phyloP scores from a whole-genome alignment of 1,140 invertebrate genomes.

The Anastatus disparis region DNA sequence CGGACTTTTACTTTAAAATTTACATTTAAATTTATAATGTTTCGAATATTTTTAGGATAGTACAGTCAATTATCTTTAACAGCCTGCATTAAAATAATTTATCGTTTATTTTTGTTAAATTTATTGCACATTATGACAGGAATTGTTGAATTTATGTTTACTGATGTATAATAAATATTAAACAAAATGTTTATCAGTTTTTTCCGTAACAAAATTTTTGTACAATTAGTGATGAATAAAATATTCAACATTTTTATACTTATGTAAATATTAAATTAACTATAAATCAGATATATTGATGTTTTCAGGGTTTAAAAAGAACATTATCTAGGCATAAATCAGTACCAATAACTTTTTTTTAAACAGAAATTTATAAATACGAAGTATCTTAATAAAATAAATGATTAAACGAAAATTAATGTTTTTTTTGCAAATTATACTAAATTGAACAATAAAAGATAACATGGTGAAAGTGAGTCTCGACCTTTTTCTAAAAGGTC shows the following conservation, averaged over 20 bases:
- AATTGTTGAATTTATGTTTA: background rate
- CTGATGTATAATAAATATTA: constrained; percentile 10
- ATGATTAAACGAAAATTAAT: no score
- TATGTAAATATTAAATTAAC: no score
- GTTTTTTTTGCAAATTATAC: no score
- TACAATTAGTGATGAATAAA: background rate
- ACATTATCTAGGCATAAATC: no score
- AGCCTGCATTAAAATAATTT: constrained; percentile 16
- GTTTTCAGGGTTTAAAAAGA: no score
- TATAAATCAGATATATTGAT: no score
- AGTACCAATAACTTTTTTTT: no score
- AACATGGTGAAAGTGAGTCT: background rate
- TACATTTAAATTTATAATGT: background rate
- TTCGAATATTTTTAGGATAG: background rate
- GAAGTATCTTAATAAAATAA: no score
- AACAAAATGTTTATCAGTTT: constrained; percentile 3
- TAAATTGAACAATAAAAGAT: constrained; percentile 5
- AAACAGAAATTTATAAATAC: no score
- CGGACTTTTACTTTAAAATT: background rate
- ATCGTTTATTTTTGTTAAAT: background rate
- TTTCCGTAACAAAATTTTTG: background rate
- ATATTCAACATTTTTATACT: background rate
- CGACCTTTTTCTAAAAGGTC: background rate
- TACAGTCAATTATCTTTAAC: background rate
- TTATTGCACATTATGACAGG: background rate